Base-by-base conservation (phyloP, 2,888 invertebrate species). In the Ormyrus pomaceus region DNA sequence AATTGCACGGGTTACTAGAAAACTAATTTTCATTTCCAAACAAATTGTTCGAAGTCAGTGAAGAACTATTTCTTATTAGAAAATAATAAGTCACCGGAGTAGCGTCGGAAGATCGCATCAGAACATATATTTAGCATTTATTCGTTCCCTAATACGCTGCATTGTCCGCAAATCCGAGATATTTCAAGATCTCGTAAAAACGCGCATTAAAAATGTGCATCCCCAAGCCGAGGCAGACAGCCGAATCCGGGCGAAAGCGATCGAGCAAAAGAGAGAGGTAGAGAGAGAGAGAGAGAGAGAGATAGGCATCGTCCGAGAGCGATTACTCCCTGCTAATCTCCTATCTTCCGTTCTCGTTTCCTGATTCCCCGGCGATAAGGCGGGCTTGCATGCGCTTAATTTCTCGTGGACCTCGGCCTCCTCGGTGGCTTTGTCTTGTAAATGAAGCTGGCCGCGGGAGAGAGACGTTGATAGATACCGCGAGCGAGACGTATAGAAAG, bases 381-480 rank as follows among this genome's bases (percentile, higher is more conserved):
- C 50, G 70, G 70, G 10, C 5, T 6, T 62, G 59, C 59, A 61
- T 61, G 56, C 59, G 59, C 69, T 66, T 75, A 68, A 69, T 76
- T 76, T 76, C 50, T 59, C 70, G 70, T 46, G 75, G 58, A 55
- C 59, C 58, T 46, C 34, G n/a, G 13, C 1, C 50, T 34, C 66
- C 56, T 9, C 46, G 11, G 59, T 56, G 82, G 88, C 90, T 90
- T 90, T 90, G 90, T 89, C 89, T 90, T 90, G 90, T 89, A 90
- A 90, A 90, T 89, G 90, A 90, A 90, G 88, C 88, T 87, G 86
- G 86, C 87, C 87, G 89, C 66, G 85, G 90, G 34, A 34, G 34
- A 34, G 34, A 34, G 34, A 90, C 90, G 87, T 90, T 90, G 90
- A 90, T 90, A 90, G 90, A 90, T 90, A 88, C 87, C 87, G 80